Base-by-base conservation (phyloP, 2,113 vertebrate species). In the Mustela lutreola region DNA sequence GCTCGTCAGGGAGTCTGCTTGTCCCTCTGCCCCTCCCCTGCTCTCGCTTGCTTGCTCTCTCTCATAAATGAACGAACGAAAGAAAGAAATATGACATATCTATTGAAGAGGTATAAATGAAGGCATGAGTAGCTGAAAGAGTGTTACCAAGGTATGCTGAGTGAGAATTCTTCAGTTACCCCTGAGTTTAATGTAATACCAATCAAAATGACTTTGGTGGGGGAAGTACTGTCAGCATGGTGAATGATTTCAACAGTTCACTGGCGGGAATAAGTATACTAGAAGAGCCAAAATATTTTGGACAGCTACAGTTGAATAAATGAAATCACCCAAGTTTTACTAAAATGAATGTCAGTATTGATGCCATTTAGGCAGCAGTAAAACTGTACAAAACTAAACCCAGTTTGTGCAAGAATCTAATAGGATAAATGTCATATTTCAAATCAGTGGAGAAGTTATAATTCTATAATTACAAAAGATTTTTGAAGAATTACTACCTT, bases 251-350 rank as follows among this genome's bases (percentile, higher is more conserved):
- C 62, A 79, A 6, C 14, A 94, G 42, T 79, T 96, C 60, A 56
- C 53, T 94, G 39, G 88, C 67, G 60, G 39, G 22, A 78, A 60
- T 45, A 76, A 60, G 12, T 81, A 24, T 92, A 50, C 92, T 88
- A 88, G 42, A 88, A 93, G 79, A 75, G 45, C 62, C 36, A 88
- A 45, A 73, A 11, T 88, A 79, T 65, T 83, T 79, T 88, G 70
- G 50, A 63, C 56, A 96, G 31, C 56, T 75, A 45, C 11, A 86
- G 50, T 56, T 88, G 12, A 89, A 71, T 45, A 56, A 89, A 78
- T 81, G 33, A 39, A 89, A 73, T 81, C 80, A 28, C 31, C 67
- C 33, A 48, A 33, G 0, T 65, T 71, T 94, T 83, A 88, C 12
- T 84, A 62, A 71, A 91, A 87, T 9, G 0, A 16, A 24, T 62